These are phyloP conservation scores for Melanerpes aurifrons DNA, from an alignment of 2,113 vertebrate species.

Conservation along the genomic window DNA sequence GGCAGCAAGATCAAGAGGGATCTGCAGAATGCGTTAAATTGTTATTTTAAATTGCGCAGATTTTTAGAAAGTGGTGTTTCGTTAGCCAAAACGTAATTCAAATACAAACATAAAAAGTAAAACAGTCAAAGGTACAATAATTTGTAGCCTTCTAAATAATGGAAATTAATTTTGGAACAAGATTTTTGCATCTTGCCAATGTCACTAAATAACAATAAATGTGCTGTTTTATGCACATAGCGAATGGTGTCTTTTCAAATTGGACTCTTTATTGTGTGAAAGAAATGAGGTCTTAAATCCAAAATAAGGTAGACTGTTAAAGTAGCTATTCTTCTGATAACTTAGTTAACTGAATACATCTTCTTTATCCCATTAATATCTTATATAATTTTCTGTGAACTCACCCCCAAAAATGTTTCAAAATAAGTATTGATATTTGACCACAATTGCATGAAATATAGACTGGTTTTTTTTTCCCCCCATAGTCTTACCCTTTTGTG, in stretches of 20 bases:
- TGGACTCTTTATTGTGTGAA: background rate
- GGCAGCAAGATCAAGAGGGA: background rate
- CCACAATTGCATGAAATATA: background rate
- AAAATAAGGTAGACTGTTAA: background rate
- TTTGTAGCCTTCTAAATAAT: background rate
- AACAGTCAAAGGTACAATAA: background rate
- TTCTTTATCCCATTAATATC: background rate
- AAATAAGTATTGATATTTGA: background rate
- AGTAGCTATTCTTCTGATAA: background rate
- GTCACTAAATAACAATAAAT: background rate
- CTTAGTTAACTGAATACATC: background rate
- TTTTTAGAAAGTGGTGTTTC: background rate
- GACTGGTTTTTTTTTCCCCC: background rate
- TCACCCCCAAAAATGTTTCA: background rate
- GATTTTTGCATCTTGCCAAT: background rate
- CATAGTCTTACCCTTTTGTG: no score
- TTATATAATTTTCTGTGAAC: background rate
- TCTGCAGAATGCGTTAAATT: background rate
- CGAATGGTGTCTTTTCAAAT: background rate
- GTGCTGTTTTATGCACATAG: background rate
- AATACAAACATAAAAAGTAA: background rate
- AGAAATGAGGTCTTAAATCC: background rate
- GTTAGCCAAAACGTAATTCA: background rate
- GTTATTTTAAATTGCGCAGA: background rate
- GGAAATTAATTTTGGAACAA: background rate